Base-by-base conservation (phyloP, 1,140 invertebrate genomes). In the Pogonomyrmex californicus region DNA sequence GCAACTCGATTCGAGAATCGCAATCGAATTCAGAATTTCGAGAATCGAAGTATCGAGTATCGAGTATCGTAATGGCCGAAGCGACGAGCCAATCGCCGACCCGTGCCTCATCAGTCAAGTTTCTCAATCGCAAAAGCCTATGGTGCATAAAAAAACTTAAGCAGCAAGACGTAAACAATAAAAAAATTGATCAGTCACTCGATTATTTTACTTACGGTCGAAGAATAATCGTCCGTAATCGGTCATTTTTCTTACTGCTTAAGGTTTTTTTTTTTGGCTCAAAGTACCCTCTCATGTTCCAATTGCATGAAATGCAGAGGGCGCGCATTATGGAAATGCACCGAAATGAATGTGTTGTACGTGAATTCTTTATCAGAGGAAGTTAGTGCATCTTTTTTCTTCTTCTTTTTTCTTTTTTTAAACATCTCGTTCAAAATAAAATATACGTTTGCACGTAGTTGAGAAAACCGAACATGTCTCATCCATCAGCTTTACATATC, bases 1-100 rank as follows among this genome's bases (percentile, higher is more conserved):
- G 12, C 5, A 30, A 12, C 2, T 23, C 23, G 23, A 23, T 49
- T 68, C 65, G 65, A 68, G 41, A 30, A 49, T 68, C 41, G n/a
- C 65, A 68, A 68, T 68, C 65, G 65, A 49, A 23, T 68, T 68
- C 41, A 49, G 49, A 68, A 68, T 7, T 49, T 68, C 65, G 44
- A 68, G 12, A 47, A 33, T 68, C 65, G 63, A 68, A 6, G n/a
- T 10, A 44, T 3, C 4, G 41, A 44, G 23, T 23, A 23, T 23
- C 23, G 23, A 23, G 23, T 23, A 23, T 23, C 23, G 0, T 23
- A 44, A 44, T 12, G 0, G 6, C 1, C 38, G 38, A 68, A 1
- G n/a, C 41, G 23, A 4, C 41, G 65, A 68, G 23, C 65, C 41
- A 68, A 68, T 68, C 44, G 10, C 41, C 23, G 56, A 1, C 23